phyloP scores from a whole-genome alignment of 2,888 invertebrate genomes.

The Noctua janthina region DNA sequence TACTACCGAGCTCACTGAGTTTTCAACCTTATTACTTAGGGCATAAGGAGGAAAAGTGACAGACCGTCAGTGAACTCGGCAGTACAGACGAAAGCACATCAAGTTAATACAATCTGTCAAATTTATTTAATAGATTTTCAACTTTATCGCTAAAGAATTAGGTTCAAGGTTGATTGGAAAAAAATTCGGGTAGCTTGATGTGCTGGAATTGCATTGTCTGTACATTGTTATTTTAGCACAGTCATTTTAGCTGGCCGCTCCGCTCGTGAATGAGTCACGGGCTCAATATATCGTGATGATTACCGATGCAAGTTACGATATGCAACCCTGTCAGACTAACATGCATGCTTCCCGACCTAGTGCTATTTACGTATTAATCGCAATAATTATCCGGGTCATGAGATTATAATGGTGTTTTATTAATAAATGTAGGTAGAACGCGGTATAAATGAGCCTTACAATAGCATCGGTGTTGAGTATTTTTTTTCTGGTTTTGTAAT shows the following conservation, averaged over 20 bases:
- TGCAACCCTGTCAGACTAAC: conserved; percentile 45
- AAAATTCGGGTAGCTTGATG: neutral
- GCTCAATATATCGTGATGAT: conserved; percentile 64
- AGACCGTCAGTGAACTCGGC: too few species aligned
- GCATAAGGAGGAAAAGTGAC: too few species aligned
- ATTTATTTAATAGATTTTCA: too few species aligned
- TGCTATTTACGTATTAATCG: conserved; percentile 46
- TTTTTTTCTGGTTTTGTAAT: conserved; percentile 3
- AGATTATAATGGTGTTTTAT: conserved; percentile 13
- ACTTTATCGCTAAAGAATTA: too few species aligned
- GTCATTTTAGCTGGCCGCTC: conserved; percentile 37
- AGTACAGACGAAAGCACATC: too few species aligned
- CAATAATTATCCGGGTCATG: conserved; percentile 48
- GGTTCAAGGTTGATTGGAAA: too few species aligned
- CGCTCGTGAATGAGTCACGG: conserved; percentile 56
- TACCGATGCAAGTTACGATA: conserved; percentile 62
- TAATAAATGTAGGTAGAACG: conserved; percentile 2
- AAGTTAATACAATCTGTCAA: too few species aligned
- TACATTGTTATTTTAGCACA: neutral
- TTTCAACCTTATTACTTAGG: too few species aligned
- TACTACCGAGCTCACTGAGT: neutral
- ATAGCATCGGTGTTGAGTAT: neutral
- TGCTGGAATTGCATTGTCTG: too few species aligned
- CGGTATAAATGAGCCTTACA: neutral
- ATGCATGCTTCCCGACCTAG: conserved; percentile 41